Conservation (phyloP, 2,888 invertebrate species). For the Scaeva pyrastri region DNA sequence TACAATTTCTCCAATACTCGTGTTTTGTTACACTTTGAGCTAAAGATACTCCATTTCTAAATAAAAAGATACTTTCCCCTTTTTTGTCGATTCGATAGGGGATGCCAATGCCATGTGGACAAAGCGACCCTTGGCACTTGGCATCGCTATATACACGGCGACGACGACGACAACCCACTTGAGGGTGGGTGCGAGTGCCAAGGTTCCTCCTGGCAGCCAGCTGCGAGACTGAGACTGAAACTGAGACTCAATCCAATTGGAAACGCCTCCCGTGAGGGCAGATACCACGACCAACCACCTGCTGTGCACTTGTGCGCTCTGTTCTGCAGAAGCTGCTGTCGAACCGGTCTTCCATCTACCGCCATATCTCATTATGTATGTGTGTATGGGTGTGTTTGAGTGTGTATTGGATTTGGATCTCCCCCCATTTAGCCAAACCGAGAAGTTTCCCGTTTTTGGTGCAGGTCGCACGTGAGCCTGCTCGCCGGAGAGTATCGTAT, state of each 20-base stretch:
- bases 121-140: conserved; percentile 69
- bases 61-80: conserved; percentile 56
- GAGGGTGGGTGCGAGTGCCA: conserved; percentile 71
- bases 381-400: not conserved
- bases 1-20: conserved; percentile 51
- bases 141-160: conserved; percentile 45
- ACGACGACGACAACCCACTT: conserved; percentile 2
- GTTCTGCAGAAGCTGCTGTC: conserved; percentile 28
- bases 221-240: too few species aligned
- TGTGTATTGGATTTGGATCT: conserved; percentile 17
- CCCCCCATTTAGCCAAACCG: conserved; percentile 9
- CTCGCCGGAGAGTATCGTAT: conserved; percentile 38
- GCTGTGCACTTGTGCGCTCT: conserved; percentile 76
- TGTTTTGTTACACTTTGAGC: conserved; percentile 29
- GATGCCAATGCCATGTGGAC: conserved; percentile 55
- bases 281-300: conserved; percentile 70
- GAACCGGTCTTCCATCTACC: conserved; percentile 54
- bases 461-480: conserved; percentile 59
- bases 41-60: conserved; percentile 39
- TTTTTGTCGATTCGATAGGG: conserved; percentile 37
- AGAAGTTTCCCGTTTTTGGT: conserved; percentile 3
- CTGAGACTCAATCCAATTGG: conserved; percentile 62
- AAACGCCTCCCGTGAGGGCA: conserved; percentile 72
- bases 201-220: conserved; percentile 59
- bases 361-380: not conserved